phyloP scores from a whole-genome alignment of 2,797 vertebrate species.

The Apogon hyalosoma region DNA sequence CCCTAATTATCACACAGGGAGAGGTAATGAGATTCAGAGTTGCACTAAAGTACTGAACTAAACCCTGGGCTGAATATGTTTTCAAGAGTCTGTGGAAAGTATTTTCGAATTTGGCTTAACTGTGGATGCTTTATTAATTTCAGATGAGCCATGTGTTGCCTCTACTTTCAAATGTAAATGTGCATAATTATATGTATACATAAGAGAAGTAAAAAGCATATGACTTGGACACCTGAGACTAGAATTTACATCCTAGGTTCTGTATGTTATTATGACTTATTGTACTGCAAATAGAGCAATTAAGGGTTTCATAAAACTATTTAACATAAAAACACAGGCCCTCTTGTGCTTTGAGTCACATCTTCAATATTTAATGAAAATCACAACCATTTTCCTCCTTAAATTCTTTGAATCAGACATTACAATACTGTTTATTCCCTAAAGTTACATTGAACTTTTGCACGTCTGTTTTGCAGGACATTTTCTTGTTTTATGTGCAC shows the following conservation, averaged over 20 bases:
- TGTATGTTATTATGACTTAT: not conserved
- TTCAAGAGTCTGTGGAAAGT: constrained; percentile 1
- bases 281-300: not conserved
- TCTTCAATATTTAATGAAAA: constrained; percentile 11
- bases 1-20: constrained; percentile 33
- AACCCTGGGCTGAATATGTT: constrained; percentile 11
- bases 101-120: too few species aligned
- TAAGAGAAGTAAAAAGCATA: not conserved
- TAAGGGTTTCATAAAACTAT: constrained; percentile 17
- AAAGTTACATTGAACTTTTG: too few species aligned
- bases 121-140: too few species aligned
- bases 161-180: too few species aligned
- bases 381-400: constrained; percentile 1
- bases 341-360: not conserved
- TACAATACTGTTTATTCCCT: too few species aligned
- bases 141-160: too few species aligned
- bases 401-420: not conserved
- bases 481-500: too few species aligned
- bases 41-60: constrained; percentile 24
- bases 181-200: too few species aligned
- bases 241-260: not conserved
- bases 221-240: constrained; percentile 1
- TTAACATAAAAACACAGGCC: not conserved
- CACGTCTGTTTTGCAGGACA: too few species aligned
- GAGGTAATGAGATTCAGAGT: constrained; percentile 17